Evolutionary conservation across 1,140 invertebrate species (phyloP).

Genomic region (Popillia japonica): DNA sequence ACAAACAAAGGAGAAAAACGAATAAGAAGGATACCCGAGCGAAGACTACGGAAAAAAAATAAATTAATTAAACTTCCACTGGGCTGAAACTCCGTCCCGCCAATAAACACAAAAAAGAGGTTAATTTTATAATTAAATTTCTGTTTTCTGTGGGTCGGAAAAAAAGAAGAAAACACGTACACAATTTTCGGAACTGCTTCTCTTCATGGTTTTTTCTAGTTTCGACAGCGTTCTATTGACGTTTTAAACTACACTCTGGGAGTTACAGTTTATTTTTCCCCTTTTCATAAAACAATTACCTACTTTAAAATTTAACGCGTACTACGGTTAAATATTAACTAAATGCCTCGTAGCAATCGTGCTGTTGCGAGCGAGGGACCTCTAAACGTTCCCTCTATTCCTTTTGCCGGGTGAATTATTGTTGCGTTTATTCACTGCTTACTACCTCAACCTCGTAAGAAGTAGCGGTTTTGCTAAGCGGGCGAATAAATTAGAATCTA

Average conservation of each 20-base stretch:
- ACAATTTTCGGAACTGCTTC: neutral
- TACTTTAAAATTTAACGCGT: neutral
- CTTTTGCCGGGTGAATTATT: constrained; percentile 13
- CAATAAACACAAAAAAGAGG: neutral
- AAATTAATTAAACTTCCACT: constrained; percentile 26
- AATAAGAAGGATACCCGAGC: neutral
- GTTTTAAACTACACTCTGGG: too few relatives aligned
- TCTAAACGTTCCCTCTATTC: neutral
- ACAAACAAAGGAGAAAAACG: constrained; percentile 11
- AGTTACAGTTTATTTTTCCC: neutral
- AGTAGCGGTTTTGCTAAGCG: neutral
- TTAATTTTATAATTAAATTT: constrained; percentile 32
- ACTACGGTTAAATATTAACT: constrained; percentile 21
- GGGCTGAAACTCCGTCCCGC: neutral
- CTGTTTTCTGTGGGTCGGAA: neutral
- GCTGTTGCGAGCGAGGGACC: neutral
- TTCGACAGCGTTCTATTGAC: neutral
- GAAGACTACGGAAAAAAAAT: neutral
- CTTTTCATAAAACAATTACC: constrained; percentile 15
- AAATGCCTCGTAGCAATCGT: neutral
- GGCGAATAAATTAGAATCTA: constrained; percentile 20
- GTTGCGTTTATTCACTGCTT: constrained; percentile 27
- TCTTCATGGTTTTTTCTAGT: neutral
- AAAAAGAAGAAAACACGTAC: neutral
- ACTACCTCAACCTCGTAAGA: constrained; percentile 5